Evolutionary conservation across 2,113 vertebrate genomes (phyloP).

Genomic region (Argyrosomus japonicus): DNA sequence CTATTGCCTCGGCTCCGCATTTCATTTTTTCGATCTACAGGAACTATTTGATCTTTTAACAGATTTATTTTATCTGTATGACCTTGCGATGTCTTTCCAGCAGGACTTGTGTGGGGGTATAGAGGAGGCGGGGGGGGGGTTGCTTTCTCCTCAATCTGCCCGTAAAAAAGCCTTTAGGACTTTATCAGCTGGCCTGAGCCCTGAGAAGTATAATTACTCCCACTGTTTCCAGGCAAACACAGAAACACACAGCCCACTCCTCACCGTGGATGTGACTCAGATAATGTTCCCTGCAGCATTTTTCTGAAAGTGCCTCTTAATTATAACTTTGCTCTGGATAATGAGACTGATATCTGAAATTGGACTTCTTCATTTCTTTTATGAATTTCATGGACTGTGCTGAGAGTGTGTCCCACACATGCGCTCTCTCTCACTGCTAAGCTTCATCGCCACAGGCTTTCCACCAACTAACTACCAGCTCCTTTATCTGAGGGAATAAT

Average conservation of each 20-base stretch:
- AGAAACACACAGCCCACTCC: constrained; percentile 23
- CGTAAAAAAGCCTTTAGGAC: constrained; percentile 22
- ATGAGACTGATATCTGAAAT: constrained; percentile 73
- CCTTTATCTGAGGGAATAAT: constrained; percentile 51
- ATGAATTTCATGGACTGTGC: constrained; percentile 48
- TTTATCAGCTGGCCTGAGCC: constrained; percentile 39
- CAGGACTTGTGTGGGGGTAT: neutral
- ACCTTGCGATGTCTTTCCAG: constrained; percentile 72
- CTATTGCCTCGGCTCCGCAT: constrained; percentile 17
- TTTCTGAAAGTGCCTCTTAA: constrained; percentile 63
- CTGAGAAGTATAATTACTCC: constrained; percentile 44
- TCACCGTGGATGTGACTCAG: constrained; percentile 28
- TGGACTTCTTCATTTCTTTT: constrained; percentile 63
- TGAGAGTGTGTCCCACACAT: constrained; percentile 11
- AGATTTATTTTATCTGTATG: constrained; percentile 75
- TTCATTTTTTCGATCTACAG: constrained; percentile 62
- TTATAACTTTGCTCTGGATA: constrained; percentile 63
- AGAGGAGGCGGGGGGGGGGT: neutral
- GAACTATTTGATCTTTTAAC: constrained; percentile 74
- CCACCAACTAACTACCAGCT: constrained; percentile 19
- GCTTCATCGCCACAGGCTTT: constrained; percentile 24
- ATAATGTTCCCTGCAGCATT: constrained; percentile 50
- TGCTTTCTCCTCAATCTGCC: constrained; percentile 25
- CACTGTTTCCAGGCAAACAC: constrained; percentile 29
- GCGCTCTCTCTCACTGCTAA: constrained; percentile 1